Conservation (phyloP, 2,113 vertebrate species). For the Microcebus griseorufus region DNA sequence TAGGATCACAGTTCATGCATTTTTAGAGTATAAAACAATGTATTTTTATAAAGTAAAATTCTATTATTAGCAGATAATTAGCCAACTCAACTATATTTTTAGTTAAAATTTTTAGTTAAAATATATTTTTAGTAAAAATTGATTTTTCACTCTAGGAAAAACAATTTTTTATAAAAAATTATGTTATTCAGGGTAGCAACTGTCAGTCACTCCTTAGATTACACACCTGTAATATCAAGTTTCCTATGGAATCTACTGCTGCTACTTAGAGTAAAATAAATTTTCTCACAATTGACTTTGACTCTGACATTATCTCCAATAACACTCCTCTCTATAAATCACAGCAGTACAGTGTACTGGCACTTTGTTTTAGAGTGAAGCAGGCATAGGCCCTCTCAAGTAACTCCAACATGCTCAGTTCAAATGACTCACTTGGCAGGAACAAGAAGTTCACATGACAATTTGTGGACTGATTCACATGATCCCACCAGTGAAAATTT, state of each 20-base stretch:
- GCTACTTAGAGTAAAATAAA: neutral
- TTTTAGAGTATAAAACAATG: neutral
- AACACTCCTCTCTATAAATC: neutral
- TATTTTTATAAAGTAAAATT: slow-evolving; percentile 30
- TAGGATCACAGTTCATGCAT: neutral
- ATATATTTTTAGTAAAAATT: neutral
- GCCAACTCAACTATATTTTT: neutral
- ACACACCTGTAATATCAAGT: neutral
- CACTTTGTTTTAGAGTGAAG: neutral
- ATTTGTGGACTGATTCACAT: neutral
- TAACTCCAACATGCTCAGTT: neutral
- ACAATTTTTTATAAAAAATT: neutral
- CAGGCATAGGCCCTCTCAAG: neutral
- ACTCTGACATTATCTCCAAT: neutral
- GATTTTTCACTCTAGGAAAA: neutral
- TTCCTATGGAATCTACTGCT: neutral
- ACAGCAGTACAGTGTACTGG: neutral
- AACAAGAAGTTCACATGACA: neutral
- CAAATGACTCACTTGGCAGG: slow-evolving; percentile 31
- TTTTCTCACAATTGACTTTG: neutral
- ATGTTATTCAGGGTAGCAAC: neutral
- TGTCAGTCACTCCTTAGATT: neutral
- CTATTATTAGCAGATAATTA: neutral
- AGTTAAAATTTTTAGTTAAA: neutral
- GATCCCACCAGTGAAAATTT: neutral